These are phyloP conservation scores for Myxocyprinus asiaticus DNA, from an alignment of 2,113 vertebrate genomes.

Conservation along the genomic window DNA sequence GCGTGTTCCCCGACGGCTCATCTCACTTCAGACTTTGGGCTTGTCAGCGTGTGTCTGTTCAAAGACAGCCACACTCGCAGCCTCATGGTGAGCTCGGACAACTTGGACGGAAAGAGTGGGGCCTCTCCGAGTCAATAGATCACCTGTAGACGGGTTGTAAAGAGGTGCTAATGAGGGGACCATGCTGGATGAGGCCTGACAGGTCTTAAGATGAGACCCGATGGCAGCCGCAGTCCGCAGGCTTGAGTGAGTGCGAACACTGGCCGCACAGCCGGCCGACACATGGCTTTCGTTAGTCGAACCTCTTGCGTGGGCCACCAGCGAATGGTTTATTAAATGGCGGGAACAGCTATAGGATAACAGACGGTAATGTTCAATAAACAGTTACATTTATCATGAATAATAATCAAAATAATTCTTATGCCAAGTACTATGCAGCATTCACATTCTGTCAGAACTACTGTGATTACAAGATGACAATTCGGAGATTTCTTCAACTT, in stretches of 20 bases:
- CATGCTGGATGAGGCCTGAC: not conserved
- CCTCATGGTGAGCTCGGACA: too few relatives aligned
- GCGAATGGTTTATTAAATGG: too few relatives aligned
- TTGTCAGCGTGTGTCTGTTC: constrained; percentile 55
- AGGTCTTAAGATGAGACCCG: too few relatives aligned
- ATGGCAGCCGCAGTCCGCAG: not conserved
- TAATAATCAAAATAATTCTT: too few relatives aligned
- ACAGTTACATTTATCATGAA: too few relatives aligned
- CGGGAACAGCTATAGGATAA: too few relatives aligned
- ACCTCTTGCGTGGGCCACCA: not conserved
- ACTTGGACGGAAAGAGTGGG: not conserved
- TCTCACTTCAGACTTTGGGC: constrained; percentile 39
- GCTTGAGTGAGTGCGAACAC: constrained; percentile 23
- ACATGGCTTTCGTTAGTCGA: constrained; percentile 50
- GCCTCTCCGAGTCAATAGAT: not conserved
- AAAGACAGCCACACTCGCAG: constrained; percentile 42
- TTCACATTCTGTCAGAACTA: too few relatives aligned
- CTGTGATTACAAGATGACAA: too few relatives aligned
- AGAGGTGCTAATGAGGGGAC: constrained; percentile 49
- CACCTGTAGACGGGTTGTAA: not conserved
- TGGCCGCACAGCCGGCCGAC: constrained; percentile 9
- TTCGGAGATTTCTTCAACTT: too few relatives aligned
- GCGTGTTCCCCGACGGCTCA: not conserved
- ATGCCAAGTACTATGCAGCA: too few relatives aligned
- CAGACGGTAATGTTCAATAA: too few relatives aligned